These are phyloP conservation scores for Melipona bicolor DNA, from an alignment of 2,888 invertebrate species.

Conservation along the genomic window DNA sequence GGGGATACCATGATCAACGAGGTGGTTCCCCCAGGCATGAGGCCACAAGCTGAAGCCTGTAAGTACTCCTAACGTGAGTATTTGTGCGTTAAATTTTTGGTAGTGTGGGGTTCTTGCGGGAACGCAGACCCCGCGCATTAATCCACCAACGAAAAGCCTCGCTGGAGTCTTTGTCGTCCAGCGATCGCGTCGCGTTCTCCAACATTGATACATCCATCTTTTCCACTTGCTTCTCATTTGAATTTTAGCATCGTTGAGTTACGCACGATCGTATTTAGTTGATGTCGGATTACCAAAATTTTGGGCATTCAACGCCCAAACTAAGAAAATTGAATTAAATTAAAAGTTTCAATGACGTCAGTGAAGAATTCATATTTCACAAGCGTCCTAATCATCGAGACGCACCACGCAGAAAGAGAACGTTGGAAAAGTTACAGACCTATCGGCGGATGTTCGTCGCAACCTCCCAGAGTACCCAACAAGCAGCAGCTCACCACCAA, in stretches of 20 bases:
- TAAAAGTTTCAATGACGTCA: too few relatives aligned
- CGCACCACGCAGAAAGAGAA: background rate
- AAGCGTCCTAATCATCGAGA: background rate
- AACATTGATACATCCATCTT: background rate
- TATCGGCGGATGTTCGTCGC: background rate
- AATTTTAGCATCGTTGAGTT: too few relatives aligned
- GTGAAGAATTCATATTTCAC: too few relatives aligned
- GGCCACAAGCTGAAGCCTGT: conserved; percentile 66
- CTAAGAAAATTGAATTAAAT: too few relatives aligned
- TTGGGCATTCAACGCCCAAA: too few relatives aligned
- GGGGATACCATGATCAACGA: conserved; percentile 75
- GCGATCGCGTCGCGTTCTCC: background rate
- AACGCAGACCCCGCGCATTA: conserved; percentile 58
- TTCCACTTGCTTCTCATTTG: too few relatives aligned
- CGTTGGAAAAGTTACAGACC: background rate
- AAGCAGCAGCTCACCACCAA: background rate
- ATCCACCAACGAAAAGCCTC: conserved; percentile 21
- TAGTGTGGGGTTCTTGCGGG: conserved; percentile 66
- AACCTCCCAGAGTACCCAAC: background rate
- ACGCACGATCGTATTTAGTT: too few relatives aligned
- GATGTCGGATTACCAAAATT: too few relatives aligned
- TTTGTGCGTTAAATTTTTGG: conserved; percentile 73
- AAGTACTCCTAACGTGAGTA: conserved; percentile 69
- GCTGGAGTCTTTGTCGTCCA: background rate
- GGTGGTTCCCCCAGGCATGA: conserved; percentile 73